A percentile compares a stretch with the other conserved stretches of the same genome.
Conservation (phyloP, 2,888 invertebrate genomes). For the Callyntrura sp. region DNA sequence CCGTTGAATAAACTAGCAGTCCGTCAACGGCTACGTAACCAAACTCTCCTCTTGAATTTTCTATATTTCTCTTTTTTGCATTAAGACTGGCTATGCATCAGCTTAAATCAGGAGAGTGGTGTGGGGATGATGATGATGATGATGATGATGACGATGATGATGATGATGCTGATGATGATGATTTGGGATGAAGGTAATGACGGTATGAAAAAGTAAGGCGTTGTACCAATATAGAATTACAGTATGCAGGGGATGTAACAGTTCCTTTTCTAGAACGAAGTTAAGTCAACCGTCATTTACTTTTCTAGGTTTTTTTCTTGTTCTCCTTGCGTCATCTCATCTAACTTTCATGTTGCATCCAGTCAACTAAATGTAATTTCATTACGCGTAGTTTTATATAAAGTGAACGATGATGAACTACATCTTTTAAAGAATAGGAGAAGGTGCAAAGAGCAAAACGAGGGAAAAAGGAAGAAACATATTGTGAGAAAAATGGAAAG, state of each 20-base stretch:
- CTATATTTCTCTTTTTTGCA: constrained; percentile 40
- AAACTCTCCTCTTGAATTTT: constrained; percentile 51
- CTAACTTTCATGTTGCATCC: constrained; percentile 59
- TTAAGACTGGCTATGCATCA: neutral
- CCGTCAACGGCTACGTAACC: too few species aligned
- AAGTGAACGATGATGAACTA: constrained; percentile 24
- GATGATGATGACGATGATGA: neutral
- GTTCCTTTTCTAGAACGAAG: neutral
- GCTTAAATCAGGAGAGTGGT: neutral
- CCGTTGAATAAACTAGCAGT: too few species aligned
- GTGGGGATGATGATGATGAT: neutral
- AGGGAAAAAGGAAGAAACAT: neutral
- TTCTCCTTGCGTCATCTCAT: constrained; percentile 33
- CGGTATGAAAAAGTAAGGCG: neutral
- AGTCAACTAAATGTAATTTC: constrained; percentile 60
- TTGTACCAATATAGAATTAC: neutral
- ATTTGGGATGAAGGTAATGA: neutral
- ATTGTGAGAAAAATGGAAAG: neutral
- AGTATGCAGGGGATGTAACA: neutral
- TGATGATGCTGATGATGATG: neutral
- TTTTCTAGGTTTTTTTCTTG: neutral
- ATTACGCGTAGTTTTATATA: constrained; percentile 16
- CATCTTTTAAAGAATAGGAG: neutral
- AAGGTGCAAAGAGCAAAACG: neutral
- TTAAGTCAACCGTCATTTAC: constrained; percentile 30